Conservation (phyloP, 2,797 vertebrate genomes). For the Channallabes apus region DNA sequence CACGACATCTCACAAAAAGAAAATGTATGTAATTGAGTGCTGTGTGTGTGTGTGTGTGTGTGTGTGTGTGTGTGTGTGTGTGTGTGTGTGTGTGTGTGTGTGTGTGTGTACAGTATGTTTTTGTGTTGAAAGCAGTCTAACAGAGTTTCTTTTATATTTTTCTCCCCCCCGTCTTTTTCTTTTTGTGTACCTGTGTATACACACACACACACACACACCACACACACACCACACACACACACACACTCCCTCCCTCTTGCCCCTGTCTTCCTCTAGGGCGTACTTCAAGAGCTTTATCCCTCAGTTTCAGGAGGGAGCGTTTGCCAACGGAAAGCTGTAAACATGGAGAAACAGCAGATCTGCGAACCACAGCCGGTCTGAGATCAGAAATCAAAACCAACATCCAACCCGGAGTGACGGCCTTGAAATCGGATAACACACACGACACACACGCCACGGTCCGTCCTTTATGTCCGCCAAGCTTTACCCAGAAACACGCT, state of each 20-base stretch:
- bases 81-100: neutral
- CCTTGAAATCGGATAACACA: constrained; percentile 19
- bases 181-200: neutral
- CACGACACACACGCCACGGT: neutral
- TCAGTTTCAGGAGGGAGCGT: constrained; percentile 97
- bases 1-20: neutral
- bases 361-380: constrained; percentile 9
- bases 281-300: constrained; percentile 97
- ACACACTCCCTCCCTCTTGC: constrained; percentile 32
- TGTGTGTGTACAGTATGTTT: neutral
- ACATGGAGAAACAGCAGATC: neutral
- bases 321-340: constrained; percentile 96
- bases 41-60: neutral
- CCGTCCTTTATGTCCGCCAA: constrained; percentile 10
- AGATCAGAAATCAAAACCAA: constrained; percentile 4
- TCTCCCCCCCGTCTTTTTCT: neutral
- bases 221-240: too few relatives aligned
- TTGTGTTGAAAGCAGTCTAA: neutral
- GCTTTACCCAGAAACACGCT: constrained; percentile 7
- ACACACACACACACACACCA: neutral
- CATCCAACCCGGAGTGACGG: neutral
- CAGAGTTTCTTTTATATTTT: neutral
- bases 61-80: too few relatives aligned
- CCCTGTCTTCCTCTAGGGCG: constrained; percentile 73
- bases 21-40: neutral